Evolutionary conservation across 2,888 invertebrate genomes (phyloP), one percentile per base, ranked within the genome.

Genomic region (Spisula solida): DNA sequence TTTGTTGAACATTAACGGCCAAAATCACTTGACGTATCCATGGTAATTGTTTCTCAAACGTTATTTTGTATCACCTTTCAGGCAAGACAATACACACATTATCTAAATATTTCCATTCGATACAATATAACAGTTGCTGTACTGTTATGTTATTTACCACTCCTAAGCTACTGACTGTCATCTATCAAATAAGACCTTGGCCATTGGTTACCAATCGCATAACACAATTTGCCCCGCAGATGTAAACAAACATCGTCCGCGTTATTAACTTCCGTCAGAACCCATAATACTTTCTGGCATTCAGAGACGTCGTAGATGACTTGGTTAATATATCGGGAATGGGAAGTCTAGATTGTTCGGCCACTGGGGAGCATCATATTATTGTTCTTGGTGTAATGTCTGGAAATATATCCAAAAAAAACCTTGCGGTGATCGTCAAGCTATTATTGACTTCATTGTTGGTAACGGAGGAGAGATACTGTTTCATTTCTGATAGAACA

Each of bases 191-290:
- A 66, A 66, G 8, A 25, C 60, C 25, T 25, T 0, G 60, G 60
- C 25, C n/a, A 2, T 66, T 25, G 25, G 60, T 66, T n/a, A 66
- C 60, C 25, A 75, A 75, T 75, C 75, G 31, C 34, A 75, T 16
- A 18, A 31, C 75, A 18, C 12, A 6, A 34, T 34, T 34, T 75
- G 75, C 34, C 75, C 34, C 34, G 34, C 34, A 34, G 75, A 75
- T 34, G 29, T 75, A 75, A 75, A 75, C 75, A 75, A 75, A 75
- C 75, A 31, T 34, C 29, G 18, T 75, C 34, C 75, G 34, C 75
- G 25, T 75, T 75, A 75, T 75, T 75, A 75, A 75, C 75, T 75
- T 31, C 31, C 16, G 34, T 75, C 75, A 31, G 34, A 75, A 34
- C 34, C 16, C 18, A 75, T 75, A 75, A 75, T 75, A 75, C 34